These are phyloP conservation scores for Ceraclea dissimilis DNA, from an alignment of 2,888 invertebrate species.

Conservation along the genomic window DNA sequence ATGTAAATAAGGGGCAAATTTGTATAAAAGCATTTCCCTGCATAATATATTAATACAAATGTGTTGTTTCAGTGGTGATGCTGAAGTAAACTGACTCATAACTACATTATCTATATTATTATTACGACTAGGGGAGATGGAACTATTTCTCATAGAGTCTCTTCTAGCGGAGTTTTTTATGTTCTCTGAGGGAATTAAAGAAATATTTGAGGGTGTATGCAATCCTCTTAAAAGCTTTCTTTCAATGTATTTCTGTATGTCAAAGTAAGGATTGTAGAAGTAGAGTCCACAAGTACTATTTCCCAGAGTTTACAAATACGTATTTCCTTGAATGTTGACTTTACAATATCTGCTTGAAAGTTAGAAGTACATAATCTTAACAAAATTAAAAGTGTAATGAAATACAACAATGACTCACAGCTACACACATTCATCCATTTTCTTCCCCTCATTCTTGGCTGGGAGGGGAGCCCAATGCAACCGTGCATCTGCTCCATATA, in stretches of 20 bases:
- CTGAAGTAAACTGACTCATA: background rate
- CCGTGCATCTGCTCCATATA: too few species aligned
- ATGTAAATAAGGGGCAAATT: constrained; percentile 1
- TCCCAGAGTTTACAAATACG: too few species aligned
- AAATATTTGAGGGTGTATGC: constrained; percentile 2
- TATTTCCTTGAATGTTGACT: too few species aligned
- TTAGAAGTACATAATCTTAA: too few species aligned
- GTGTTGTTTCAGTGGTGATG: background rate
- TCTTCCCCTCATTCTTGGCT: too few species aligned
- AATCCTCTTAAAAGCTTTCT: constrained; percentile 17
- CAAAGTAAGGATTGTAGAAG: background rate
- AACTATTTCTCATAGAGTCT: background rate
- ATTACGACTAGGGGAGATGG: too few species aligned
- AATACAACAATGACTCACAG: too few species aligned
- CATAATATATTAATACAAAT: background rate
- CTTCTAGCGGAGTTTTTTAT: background rate
- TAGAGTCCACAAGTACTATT: too few species aligned
- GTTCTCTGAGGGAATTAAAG: background rate
- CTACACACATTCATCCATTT: too few species aligned
- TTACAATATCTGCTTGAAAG: too few species aligned
- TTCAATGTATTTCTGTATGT: background rate
- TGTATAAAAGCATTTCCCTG: constrained; percentile 1
- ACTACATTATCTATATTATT: background rate
- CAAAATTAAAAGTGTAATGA: too few species aligned
- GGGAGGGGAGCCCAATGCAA: too few species aligned